Evolutionary conservation across 2,113 vertebrate species (phyloP).

Genomic region (Odocoileus hemionus): DNA sequence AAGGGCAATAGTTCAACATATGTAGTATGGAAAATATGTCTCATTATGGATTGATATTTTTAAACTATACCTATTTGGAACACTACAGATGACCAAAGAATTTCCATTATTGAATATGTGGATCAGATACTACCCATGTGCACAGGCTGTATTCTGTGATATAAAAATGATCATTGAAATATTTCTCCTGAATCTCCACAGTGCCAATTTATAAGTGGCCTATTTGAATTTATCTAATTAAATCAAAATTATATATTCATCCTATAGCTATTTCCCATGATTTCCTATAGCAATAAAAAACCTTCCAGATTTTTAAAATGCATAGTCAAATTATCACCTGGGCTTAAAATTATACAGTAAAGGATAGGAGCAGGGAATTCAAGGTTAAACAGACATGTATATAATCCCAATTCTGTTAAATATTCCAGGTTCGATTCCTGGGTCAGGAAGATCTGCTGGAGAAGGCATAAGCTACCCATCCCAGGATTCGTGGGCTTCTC

Average conservation of each 20-base stretch:
- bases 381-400: background rate
- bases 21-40: background rate
- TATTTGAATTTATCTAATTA: background rate
- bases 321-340: too few species aligned
- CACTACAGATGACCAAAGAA: background rate
- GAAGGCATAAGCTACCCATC: background rate
- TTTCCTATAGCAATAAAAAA: background rate
- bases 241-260: background rate
- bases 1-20: background rate
- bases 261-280: background rate
- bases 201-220: background rate
- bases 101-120: background rate
- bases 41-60: conserved; percentile 2
- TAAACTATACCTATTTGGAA: background rate
- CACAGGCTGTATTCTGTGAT: background rate
- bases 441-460: background rate
- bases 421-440: background rate
- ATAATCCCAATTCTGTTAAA: background rate
- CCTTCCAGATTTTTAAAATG: background rate
- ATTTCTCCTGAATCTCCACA: background rate
- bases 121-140: background rate
- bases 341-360: background rate
- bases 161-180: background rate
- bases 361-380: background rate
- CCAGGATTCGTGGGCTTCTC: background rate